A percentile compares a stretch with the other conserved stretches of the same genome.
These are phyloP conservation scores for Poecilia latipinna DNA, from an alignment of 2,113 vertebrate species.

Conservation along the genomic window DNA sequence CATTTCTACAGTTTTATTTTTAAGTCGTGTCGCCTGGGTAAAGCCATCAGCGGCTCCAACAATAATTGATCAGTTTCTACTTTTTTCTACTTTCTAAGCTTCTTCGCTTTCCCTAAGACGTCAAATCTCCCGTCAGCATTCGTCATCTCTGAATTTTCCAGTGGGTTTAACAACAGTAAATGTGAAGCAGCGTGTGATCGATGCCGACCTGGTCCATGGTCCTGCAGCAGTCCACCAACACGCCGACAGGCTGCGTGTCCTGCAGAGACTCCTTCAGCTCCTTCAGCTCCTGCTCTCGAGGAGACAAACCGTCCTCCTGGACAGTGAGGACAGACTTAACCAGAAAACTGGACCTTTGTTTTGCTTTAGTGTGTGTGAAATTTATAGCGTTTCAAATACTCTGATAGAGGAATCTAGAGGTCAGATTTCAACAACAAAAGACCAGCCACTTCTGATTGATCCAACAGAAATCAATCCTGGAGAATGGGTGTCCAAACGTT, in stretches of 20 bases:
- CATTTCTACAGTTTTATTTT: no score
- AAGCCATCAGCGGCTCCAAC: not conserved
- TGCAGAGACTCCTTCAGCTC: slow-evolving; percentile 93
- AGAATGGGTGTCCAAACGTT: not conserved
- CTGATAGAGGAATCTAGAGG: not conserved
- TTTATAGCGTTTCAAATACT: not conserved
- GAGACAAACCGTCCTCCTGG: slow-evolving; percentile 86
- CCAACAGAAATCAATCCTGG: not conserved
- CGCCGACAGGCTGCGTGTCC: slow-evolving; percentile 94
- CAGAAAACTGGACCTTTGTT: not conserved
- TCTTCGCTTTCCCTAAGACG: not conserved
- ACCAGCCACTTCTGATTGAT: not conserved
- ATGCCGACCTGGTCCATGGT: slow-evolving; percentile 92
- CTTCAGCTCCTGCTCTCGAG: slow-evolving; percentile 87
- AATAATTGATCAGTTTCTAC: not conserved
- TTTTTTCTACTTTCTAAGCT: not conserved
- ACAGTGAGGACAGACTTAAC: no score
- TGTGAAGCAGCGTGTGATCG: not conserved
- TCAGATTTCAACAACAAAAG: not conserved
- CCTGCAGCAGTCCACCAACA: slow-evolving; percentile 91
- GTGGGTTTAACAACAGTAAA: not conserved
- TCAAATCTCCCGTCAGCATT: no score
- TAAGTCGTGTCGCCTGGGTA: no score
- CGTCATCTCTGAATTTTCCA: not conserved
- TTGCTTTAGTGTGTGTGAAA: no score